phyloP scores from a whole-genome alignment of 1,140 invertebrate genomes.

The Drosophila ficusphila region DNA sequence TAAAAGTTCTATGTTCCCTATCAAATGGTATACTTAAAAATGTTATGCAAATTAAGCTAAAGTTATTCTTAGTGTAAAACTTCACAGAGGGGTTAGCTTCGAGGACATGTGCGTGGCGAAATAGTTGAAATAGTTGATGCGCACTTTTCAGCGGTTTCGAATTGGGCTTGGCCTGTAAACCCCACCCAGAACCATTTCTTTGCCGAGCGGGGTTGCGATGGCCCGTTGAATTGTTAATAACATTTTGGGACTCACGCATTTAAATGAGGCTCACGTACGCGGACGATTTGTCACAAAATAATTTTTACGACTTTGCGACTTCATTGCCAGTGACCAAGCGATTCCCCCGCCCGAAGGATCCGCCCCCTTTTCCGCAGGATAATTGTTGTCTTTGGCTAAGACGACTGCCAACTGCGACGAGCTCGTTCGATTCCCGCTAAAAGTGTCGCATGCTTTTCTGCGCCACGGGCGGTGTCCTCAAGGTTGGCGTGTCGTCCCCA shows the following conservation, averaged over 20 bases:
- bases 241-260: slow-evolving; percentile 75
- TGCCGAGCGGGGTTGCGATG: slow-evolving; percentile 3
- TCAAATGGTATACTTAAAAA: too few species aligned
- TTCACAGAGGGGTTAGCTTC: slow-evolving; percentile 1
- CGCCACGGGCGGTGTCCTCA: slow-evolving; percentile 37
- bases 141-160: slow-evolving; percentile 76
- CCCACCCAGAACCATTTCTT: slow-evolving; percentile 20
- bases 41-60: neutral
- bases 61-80: neutral
- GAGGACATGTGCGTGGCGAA: slow-evolving; percentile 76
- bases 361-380: slow-evolving; percentile 21
- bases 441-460: slow-evolving; percentile 52
- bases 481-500: slow-evolving; percentile 45
- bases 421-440: slow-evolving; percentile 57
- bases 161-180: slow-evolving; percentile 73
- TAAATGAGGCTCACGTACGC: slow-evolving; percentile 83
- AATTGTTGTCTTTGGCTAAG: slow-evolving; percentile 50
- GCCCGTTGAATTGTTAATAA: slow-evolving; percentile 79
- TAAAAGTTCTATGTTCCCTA: too few species aligned
- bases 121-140: slow-evolving; percentile 82
- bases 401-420: slow-evolving; percentile 47
- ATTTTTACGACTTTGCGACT: slow-evolving; percentile 84
- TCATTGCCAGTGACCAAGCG: slow-evolving; percentile 69
- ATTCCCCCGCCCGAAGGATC: slow-evolving; percentile 3
- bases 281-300: slow-evolving; percentile 84